Base-by-base conservation (phyloP, 2,888 invertebrate species). In the Lithophane ornitopus region DNA sequence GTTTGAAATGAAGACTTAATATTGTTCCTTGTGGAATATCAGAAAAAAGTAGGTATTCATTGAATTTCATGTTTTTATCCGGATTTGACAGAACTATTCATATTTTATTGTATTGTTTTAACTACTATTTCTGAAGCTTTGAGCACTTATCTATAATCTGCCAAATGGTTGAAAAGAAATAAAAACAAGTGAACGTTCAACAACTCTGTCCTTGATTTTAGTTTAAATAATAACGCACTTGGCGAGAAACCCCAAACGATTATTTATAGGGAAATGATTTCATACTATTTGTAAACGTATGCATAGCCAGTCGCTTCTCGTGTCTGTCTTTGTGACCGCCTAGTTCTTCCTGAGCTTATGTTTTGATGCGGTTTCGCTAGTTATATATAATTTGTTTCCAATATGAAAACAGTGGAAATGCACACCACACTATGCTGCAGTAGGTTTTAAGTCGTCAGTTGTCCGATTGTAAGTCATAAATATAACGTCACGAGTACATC, bases 161-260 rank as follows among this genome's bases (percentile, higher is more conserved):
- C 67, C 71, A 34, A 79, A 79, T 44, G 63, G 54, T 68, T 16
- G 34, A 46, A 66, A 56, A 68, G 9, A n/a, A 82, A 74, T 79
- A 58, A 79, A 81, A 73, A 73, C 52, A 59, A 76, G 58, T 46
- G 28, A 49, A 61, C 26, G 54, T 44, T 54, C 34, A 54, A 52
- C 19, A 34, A 67, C 11, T 63, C 14, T 19, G 58, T 46, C 19
- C 4, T 52, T 58, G 58, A 74, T 12, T 78, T 52, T 59, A 56
- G 26, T 52, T 68, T 59, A 34, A 34, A 54, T n/a, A 39, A 65
- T 7, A n/a, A n/a, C n/a, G 63, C 26, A 41, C 19, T 81, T 58
- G 34, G 7, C 46, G 8, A 22, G 39, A 49, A 54, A 41, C 19
- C 16, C 9, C 22, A 79, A 59, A 46, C 12, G 2, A 46, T 34